Evolutionary conservation across 1,140 invertebrate species (phyloP).

Genomic region (Macrobrachium rosenbergii): DNA sequence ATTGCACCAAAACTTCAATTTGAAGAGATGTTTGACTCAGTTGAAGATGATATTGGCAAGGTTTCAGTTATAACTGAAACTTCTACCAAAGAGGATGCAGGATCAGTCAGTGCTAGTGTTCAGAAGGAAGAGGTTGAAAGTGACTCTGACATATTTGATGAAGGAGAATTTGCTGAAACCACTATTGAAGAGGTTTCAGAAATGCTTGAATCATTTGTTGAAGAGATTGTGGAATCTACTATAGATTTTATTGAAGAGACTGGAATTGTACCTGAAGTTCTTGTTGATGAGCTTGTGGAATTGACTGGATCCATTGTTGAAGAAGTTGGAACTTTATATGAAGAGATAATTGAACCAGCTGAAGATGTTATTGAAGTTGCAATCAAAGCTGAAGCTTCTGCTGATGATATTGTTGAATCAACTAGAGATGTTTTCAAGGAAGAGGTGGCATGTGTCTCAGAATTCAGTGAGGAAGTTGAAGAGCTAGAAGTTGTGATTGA

Average conservation of each 20-base stretch:
- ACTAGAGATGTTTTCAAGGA: neutral
- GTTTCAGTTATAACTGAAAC: too few species aligned
- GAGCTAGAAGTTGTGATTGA: neutral
- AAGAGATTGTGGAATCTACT: neutral
- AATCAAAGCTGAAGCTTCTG: neutral
- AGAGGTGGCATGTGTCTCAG: neutral
- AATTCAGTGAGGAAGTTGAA: neutral
- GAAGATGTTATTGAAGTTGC: neutral
- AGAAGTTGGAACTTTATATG: neutral
- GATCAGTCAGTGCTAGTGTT: too few species aligned
- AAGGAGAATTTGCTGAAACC: neutral
- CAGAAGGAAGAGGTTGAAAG: too few species aligned
- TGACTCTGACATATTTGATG: neutral
- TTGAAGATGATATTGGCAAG: neutral
- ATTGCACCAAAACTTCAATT: neutral
- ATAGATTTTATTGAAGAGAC: neutral
- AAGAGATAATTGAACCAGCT: neutral
- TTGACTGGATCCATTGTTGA: constrained; percentile 1
- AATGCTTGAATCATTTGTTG: neutral
- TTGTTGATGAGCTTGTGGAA: neutral
- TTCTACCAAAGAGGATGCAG: too few species aligned
- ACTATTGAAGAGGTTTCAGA: neutral
- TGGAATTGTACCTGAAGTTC: neutral
- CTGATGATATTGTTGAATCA: neutral
- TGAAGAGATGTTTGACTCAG: neutral